phyloP scores from a whole-genome alignment of 1,140 invertebrate species.

The Micrasema longulum region DNA sequence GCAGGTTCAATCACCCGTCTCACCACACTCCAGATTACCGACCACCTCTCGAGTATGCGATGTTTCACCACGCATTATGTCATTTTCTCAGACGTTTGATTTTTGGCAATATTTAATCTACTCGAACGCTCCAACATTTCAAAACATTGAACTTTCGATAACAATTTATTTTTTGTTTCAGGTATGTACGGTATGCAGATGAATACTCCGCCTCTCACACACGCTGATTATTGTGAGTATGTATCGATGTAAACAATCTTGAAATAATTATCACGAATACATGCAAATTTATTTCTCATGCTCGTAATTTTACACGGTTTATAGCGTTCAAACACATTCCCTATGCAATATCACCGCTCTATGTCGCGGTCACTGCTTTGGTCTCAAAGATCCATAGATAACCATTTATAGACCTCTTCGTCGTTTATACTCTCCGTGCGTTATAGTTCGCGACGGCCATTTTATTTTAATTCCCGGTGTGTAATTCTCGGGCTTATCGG shows the following conservation, averaged over 20 bases:
- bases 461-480: constrained; percentile 53
- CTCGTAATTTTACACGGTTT: constrained; percentile 34
- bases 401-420: constrained; percentile 51
- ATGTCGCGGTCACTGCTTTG: constrained; percentile 20
- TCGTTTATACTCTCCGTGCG: constrained; percentile 47
- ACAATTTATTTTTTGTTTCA: constrained; percentile 8
- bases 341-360: constrained; percentile 35
- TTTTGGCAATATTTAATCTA: too few species aligned
- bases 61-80: too few species aligned
- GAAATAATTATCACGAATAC: constrained; percentile 6
- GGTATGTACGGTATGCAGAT: too few species aligned
- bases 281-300: constrained; percentile 18
- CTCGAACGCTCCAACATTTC: background rate
- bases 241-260: constrained; percentile 14
- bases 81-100: too few species aligned
- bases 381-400: constrained; percentile 52
- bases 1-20: too few species aligned
- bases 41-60: too few species aligned
- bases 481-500: constrained; percentile 45
- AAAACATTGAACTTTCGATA: background rate
- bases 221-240: constrained; percentile 8
- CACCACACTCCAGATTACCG: too few species aligned
- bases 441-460: constrained; percentile 47
- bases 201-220: too few species aligned
- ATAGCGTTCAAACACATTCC: constrained; percentile 25